Base-by-base conservation (phyloP, 2,113 vertebrate genomes). In the Actenoides lindsayi region DNA sequence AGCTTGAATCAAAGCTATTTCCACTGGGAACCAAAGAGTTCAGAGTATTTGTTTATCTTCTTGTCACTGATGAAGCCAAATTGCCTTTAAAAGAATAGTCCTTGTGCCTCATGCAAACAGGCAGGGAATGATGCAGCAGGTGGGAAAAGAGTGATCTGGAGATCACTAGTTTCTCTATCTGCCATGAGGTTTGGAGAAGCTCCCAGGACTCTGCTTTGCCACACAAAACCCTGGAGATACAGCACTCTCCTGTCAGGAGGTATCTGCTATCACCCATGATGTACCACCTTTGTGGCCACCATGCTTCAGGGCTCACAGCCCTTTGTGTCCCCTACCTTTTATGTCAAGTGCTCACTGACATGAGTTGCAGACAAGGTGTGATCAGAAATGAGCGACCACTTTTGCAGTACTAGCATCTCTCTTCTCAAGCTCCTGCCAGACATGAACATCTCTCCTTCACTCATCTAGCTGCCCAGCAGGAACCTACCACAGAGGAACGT, bases 341-440 rank as follows among this genome's bases (percentile, higher is more conserved):
- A n/a, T 53, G 16, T 3, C 0, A 0, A 19, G 23, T 1, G 1
- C 59, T 56, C 1, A 0, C 39, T 19, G 27, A 2, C 3, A 0
- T 8, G 46, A 62, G 65, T 4, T 77, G 71, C 41, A 12, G 77
- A 7, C 15, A 10, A 19, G 0, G 18, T 41, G 44, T 14, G 31
- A 19, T 17, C 31, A 62, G 53, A 18, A 59, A 6, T 5, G 39
- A 48, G 17, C n/a, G 11, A 2, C 17, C 14, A 25, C 13, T 31
- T 46, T 33, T 12, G 46, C 46, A 25, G 62, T 24, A 33, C 57
- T 25, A 21, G 20, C 31, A n/a, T 6, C 37, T 44, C 37, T 24
- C 19, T 59, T 30, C 35, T 41, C 27, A 31, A 46, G 67, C n/a
- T 53, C 1, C 0, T 48, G 44, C 56, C 2, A 1, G 30, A 16